Base-by-base conservation (phyloP, 2,888 invertebrate genomes). In the Hecatera dysodea region DNA sequence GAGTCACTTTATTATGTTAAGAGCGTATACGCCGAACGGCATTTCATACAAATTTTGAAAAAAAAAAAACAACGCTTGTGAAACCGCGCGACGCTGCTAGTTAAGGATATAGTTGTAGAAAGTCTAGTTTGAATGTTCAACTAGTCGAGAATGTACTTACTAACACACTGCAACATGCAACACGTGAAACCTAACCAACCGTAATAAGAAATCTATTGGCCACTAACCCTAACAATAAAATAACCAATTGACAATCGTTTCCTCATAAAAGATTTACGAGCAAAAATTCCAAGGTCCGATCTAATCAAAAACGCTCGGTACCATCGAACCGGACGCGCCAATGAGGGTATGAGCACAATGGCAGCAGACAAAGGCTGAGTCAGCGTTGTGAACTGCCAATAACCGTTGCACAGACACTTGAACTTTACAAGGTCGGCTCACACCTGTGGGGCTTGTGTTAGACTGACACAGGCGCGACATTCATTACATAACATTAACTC, bases 401-500 rank as follows among this genome's bases (percentile, higher is more conserved):
- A 84, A 85, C 83, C 81, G 81, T 67, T 66, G 63, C 53, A 57
- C 46, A 67, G 69, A 62, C 72, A 44, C 64, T 75, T 84, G 85
- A 85, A 85, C 85, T 74, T 66, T 67, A 50, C 85, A 81, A 84
- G 85, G 85, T 66, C 78, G 57, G 27, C 17, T 39, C 27, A 46
- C 76, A 76, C 59, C 70, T 63, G 64, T n/a, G 55, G 50, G 24
- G 36, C 36, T 24, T 56, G 39, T 24, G 42, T 46, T 24, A 56
- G 15, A 57, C 24, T 11, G 19, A 24, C 39, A 42, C 39, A 11
- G 33, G 11, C 24, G 5, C n/a, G 50, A 12, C 17, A 22, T 22
- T 24, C 0, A n/a, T 50, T 24, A 22, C 3, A 50, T 15, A 22
- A 44, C 19, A 44, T 44, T 7, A 44, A 17, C 44, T 17, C 1